These are phyloP conservation scores for Oscheius sp. DNA, from an alignment of 2,888 invertebrate genomes.

Conservation along the genomic window DNA sequence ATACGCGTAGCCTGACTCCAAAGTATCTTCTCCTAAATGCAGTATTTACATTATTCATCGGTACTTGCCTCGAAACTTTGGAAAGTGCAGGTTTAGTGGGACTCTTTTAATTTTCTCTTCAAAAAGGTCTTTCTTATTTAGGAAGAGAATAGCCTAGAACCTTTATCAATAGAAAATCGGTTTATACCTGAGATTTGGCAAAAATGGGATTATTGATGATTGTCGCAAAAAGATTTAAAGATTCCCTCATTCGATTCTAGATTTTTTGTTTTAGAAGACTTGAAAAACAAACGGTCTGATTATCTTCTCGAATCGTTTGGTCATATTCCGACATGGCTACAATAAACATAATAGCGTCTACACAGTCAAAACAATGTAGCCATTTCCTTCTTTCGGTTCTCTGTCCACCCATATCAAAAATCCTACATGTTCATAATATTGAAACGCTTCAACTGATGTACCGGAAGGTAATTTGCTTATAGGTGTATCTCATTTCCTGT, in stretches of 20 bases:
- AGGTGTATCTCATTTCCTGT: conserved; percentile 46
- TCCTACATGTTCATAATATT: conserved; percentile 75
- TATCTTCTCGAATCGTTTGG: conserved; percentile 98
- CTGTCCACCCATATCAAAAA: conserved; percentile 99
- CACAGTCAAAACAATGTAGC: conserved; percentile 99
- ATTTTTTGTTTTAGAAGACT: conserved; percentile 11
- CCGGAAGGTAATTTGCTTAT: conserved; percentile 48
- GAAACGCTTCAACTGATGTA: neutral
- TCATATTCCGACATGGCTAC: conserved; percentile 99
- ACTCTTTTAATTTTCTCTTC: conserved; percentile 58
- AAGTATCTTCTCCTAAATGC: conserved; percentile 53
- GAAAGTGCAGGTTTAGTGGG: conserved; percentile 55
- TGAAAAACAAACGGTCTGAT: conserved; percentile 85
- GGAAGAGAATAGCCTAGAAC: conserved; percentile 86
- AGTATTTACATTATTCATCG: neutral
- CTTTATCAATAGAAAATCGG: conserved; percentile 34
- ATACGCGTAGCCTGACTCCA: conserved; percentile 50
- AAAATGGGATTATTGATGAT: conserved; percentile 99
- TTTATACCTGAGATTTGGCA: conserved; percentile 49
- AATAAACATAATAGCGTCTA: conserved; percentile 89
- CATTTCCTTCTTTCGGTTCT: conserved; percentile 93
- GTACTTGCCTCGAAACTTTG: conserved; percentile 50
- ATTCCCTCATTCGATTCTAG: conserved; percentile 99
- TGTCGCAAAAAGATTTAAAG: conserved; percentile 96
- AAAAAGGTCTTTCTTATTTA: conserved; percentile 73